Percentiles rank a stretch among this genome's conserved stretches.
Conservation (phyloP, 2,888 invertebrate species). For the Noctua comes region DNA sequence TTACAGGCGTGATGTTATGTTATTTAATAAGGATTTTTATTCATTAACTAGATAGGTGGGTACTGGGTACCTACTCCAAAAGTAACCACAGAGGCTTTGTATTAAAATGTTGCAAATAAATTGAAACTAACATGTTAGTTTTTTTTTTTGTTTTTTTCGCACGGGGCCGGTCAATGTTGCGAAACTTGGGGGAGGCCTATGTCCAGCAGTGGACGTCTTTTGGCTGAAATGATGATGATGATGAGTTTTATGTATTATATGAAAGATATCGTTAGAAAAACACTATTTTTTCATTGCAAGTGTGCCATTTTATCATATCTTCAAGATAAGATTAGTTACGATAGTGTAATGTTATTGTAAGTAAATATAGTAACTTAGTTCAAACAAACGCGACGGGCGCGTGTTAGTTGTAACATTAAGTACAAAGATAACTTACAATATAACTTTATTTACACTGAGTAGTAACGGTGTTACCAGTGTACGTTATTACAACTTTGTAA, state of each 20-base stretch:
- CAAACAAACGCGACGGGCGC: neutral
- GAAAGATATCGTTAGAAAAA: neutral
- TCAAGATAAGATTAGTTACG: conserved; percentile 3
- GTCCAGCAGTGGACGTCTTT: too few relatives aligned
- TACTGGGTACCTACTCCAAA: neutral
- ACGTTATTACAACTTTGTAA: neutral
- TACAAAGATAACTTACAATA: neutral
- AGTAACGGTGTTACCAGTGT: too few relatives aligned
- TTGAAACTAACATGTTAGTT: neutral
- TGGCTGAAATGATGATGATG: too few relatives aligned
- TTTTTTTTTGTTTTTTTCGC: too few relatives aligned
- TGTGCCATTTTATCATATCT: conserved; percentile 4
- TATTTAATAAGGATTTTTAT: too few relatives aligned
- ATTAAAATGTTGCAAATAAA: neutral
- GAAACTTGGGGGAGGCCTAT: too few relatives aligned
- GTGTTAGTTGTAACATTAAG: neutral
- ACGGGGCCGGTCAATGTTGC: too few relatives aligned
- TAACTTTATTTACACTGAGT: neutral
- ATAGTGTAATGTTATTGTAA: neutral
- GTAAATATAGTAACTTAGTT: neutral
- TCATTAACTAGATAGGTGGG: neutral
- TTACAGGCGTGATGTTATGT: too few relatives aligned
- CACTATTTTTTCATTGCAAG: neutral
- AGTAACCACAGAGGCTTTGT: neutral
- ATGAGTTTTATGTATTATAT: neutral